Conservation (phyloP, 1,140 invertebrate genomes). For the honey bee (Apis mellifera) region Amel_HAv3.1 CM009937.2:2642501-2643000, state of each 20-base stretch:
- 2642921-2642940: background rate
- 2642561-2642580: background rate
- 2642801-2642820: constrained; percentile 52
- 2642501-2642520: too few species aligned
- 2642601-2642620: constrained; percentile 18
- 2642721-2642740: background rate
- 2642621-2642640: constrained; percentile 10
- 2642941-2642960: background rate
- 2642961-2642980: constrained; percentile 15
- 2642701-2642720: background rate
- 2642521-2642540: background rate
- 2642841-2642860: constrained; percentile 49
- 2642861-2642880: background rate
- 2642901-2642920: background rate
- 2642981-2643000: constrained; percentile 36
- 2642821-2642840: constrained; percentile 39
- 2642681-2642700: background rate
- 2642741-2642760: background rate
- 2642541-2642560: constrained; percentile 16
- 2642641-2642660: background rate
- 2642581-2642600: background rate
- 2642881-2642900: background rate
- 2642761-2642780: constrained; percentile 24
- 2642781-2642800: constrained; percentile 31
- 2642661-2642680: constrained; percentile 6